Evolutionary conservation across 1,140 invertebrate genomes (phyloP), one percentile per base, ranked within the genome.

Genomic region (Drosophila saltans): DNA sequence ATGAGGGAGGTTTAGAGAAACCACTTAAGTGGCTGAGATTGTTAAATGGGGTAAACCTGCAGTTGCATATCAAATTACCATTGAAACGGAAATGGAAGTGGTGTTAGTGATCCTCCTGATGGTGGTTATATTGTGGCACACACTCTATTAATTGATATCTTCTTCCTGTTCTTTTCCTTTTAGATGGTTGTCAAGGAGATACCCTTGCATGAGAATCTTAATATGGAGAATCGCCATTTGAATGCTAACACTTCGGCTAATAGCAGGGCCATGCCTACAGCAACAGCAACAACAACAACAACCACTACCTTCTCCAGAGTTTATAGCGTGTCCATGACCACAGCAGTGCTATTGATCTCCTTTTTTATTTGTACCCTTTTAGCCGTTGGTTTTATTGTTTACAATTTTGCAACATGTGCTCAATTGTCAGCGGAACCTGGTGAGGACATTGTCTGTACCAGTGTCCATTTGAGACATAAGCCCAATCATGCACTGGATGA

Each of bases 341-440:
- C 91, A n/a, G 74, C 82, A 7, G 68, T 81, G 16, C 66, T 92
- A 8, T 40, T 91, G 43, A 77, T 41, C 21, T 78, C 91, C 55
- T 86, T 92, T 59, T 91, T 92, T 24, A 40, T 86, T 5, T 92
- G 89, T 70, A 91, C 85, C 2, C 48, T 92, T 24, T 59, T 92
- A 4, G 93, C 93, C 39, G 95, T 95, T 6, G 94, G 95, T 2
- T 93, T 96, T 3, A 91, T 96, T 59, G 95, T 96, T 2, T 95
- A 95, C 77, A 95, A 96, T 90, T 95, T 95, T 68, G 94, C 94
- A 2, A 94, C 95, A 0, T 95, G 95, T 58, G 93, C 94, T 5
- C 92, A 93, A 72, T 77, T 93, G 60, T 92, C 93, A 16, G 64
- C 89, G 1, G 70, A 78, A 5, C 64, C 72, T 10, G 71, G 78